These are phyloP conservation scores for Troilus luridus DNA, from an alignment of 2,888 invertebrate species.

Conservation along the genomic window DNA sequence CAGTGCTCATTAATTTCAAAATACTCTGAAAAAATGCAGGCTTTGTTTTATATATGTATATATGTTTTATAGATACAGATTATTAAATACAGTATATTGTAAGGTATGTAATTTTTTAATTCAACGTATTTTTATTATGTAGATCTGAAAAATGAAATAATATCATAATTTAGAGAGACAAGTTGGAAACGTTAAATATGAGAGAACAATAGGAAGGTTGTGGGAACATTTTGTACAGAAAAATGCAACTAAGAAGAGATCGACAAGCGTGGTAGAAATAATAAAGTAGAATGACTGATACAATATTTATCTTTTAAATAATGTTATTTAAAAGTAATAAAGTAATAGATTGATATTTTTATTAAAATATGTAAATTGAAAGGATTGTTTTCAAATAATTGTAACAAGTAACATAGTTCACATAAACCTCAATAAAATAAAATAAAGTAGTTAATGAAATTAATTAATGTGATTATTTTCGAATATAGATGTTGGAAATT, in stretches of 20 bases:
- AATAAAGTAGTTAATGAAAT: too few relatives aligned
- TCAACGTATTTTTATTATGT: not conserved
- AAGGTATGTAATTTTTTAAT: not conserved
- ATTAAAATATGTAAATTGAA: not conserved
- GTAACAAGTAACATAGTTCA: too few relatives aligned
- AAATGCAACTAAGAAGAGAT: not conserved
- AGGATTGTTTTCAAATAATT: too few relatives aligned
- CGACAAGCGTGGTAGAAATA: not conserved
- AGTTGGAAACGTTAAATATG: not conserved
- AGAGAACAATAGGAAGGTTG: conserved; percentile 13
- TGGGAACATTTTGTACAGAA: not conserved
- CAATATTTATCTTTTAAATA: not conserved
- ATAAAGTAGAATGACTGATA: not conserved
- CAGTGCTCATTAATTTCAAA: too few relatives aligned
- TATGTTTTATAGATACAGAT: not conserved
- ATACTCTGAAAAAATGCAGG: not conserved
- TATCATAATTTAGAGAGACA: not conserved
- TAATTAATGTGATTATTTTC: too few relatives aligned
- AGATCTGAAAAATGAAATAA: not conserved
- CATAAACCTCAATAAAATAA: too few relatives aligned
- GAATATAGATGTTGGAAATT: too few relatives aligned
- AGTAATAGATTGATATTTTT: not conserved
- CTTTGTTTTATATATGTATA: not conserved
- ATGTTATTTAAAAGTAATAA: not conserved
- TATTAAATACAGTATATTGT: not conserved